These are phyloP conservation scores for Echinarachnius parma DNA, from an alignment of 53 echinoderm and acorn worm species.

Conservation along the genomic window DNA sequence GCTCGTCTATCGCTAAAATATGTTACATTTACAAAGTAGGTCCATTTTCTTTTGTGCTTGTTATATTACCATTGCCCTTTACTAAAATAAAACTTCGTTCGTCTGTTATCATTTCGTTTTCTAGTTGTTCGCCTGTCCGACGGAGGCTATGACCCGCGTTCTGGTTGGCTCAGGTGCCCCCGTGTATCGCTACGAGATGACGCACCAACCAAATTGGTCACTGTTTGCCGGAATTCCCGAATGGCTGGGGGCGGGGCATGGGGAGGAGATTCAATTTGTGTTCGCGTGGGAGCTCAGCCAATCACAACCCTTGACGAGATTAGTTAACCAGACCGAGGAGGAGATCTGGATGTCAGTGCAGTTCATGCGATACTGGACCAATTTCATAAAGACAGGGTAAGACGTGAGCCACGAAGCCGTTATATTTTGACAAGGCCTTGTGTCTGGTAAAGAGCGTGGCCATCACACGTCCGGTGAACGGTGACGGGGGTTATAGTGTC, in stretches of 20 bases:
- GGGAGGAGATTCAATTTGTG: slow-evolving; percentile 59
- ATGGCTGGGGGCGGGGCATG: slow-evolving; percentile 71
- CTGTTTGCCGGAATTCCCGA: slow-evolving; percentile 20
- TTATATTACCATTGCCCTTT: no score
- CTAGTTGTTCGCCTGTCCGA: slow-evolving; percentile 62
- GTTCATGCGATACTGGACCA: slow-evolving; percentile 64
- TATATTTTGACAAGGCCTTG: background rate
- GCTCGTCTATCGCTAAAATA: no score
- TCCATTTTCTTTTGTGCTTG: no score
- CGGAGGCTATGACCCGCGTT: slow-evolving; percentile 42
- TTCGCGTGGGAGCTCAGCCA: slow-evolving; percentile 53
- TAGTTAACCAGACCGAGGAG: slow-evolving; percentile 34
- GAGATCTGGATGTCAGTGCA: slow-evolving; percentile 52
- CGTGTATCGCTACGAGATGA: slow-evolving; percentile 68
- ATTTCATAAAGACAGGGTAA: slow-evolving; percentile 60
- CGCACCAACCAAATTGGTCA: slow-evolving; percentile 49
- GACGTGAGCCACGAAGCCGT: no score
- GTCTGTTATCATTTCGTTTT: background rate
- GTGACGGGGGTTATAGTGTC: background rate
- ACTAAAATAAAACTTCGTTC: no score
- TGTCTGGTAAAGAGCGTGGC: background rate
- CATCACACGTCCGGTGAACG: background rate
- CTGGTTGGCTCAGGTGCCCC: slow-evolving; percentile 16
- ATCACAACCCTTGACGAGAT: slow-evolving; percentile 1
- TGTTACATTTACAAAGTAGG: no score